Evolutionary conservation across 2,113 vertebrate genomes (phyloP).

Genomic region (Meles meles): DNA sequence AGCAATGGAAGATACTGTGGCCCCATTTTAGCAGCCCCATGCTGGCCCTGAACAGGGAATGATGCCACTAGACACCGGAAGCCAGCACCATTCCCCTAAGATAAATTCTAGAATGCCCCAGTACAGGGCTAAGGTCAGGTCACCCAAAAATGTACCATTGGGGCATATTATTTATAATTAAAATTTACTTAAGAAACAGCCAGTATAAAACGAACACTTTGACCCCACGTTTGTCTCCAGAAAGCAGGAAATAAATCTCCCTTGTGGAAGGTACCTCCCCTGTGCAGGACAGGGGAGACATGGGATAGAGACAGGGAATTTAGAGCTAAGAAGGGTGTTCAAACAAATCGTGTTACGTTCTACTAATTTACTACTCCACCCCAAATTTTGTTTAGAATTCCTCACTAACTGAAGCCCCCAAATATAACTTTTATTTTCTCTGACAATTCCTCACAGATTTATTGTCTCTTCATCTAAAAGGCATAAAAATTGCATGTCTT

Average conservation of each 20-base stretch:
- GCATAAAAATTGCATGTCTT: not conserved
- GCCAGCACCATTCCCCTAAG: not conserved
- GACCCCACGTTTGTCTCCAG: not conserved
- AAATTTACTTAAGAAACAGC: not conserved
- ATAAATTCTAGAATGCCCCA: not conserved
- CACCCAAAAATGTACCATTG: not conserved
- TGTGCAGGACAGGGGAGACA: not conserved
- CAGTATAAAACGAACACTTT: not conserved
- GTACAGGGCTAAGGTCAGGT: not conserved
- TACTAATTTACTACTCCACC: not conserved
- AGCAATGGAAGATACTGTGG: not conserved
- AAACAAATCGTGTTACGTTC: not conserved
- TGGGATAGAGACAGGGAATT: not conserved
- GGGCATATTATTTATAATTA: not conserved
- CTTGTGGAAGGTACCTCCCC: not conserved
- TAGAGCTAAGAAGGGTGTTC: not conserved
- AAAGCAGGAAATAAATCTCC: not conserved
- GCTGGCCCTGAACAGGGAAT: not conserved
- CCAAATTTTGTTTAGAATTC: not conserved
- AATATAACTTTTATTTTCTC: not conserved
- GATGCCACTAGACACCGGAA: not conserved
- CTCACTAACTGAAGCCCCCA: not conserved
- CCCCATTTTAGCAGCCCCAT: not conserved
- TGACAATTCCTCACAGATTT: not conserved
- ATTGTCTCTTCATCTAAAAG: not conserved